A percentile compares a stretch with the other conserved stretches of the same genome.
Conservation (phyloP, 2,888 invertebrate species). For the Meteorus colon region DNA sequence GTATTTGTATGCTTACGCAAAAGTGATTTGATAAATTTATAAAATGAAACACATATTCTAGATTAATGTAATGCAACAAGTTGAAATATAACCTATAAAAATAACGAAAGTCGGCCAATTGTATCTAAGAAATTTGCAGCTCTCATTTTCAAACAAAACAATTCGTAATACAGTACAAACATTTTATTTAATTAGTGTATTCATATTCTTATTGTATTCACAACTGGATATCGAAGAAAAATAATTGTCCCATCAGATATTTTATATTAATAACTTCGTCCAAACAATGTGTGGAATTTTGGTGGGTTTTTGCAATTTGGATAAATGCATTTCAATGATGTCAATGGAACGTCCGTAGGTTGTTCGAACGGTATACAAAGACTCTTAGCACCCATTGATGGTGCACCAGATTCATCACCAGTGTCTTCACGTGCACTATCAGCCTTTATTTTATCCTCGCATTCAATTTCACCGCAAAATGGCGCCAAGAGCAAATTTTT, state of each 20-base stretch:
- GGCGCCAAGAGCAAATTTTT: slow-evolving; percentile 95
- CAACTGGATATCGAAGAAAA: background rate
- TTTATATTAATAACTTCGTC: slow-evolving; percentile 88
- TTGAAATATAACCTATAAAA: no score
- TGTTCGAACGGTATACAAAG: slow-evolving; percentile 98
- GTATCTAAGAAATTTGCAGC: no score
- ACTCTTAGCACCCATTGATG: slow-evolving; percentile 98
- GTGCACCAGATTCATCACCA: slow-evolving; percentile 84
- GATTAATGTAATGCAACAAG: no score
- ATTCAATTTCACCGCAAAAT: slow-evolving; percentile 92
- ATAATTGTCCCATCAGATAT: background rate
- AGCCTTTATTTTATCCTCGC: slow-evolving; percentile 97
- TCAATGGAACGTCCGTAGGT: slow-evolving; percentile 80
- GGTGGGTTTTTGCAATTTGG: slow-evolving; percentile 88
- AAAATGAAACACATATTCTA: no score
- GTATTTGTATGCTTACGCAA: no score
- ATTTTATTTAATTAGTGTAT: background rate
- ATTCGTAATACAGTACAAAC: background rate
- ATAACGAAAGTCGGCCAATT: no score
- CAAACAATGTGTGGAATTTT: slow-evolving; percentile 92
- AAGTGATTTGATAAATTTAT: no score
- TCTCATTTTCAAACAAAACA: no score
- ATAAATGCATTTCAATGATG: slow-evolving; percentile 87
- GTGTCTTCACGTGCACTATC: slow-evolving; percentile 88
- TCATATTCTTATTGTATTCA: background rate